Base-by-base conservation (phyloP, 92 coral and sea anemone species). In the Epizoanthus ramosus region DNA sequence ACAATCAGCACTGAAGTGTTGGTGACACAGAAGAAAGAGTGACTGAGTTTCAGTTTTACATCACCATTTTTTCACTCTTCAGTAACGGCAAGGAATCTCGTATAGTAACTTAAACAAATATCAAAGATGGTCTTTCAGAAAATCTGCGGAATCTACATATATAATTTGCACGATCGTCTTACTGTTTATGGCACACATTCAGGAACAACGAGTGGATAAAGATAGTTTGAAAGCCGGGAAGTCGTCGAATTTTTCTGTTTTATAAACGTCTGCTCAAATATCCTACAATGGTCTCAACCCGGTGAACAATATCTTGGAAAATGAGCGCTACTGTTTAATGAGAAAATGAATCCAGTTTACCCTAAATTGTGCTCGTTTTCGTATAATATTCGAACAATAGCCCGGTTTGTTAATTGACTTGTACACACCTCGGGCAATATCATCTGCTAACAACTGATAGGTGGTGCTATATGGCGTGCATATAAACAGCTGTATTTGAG, bases 391-490 rank as follows among this genome's bases (percentile, higher is more conserved):
- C 50, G 19, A 77, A 77, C 82, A 77, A 77, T 77, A 47, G 71
- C 19, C 37, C 70, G 52, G 64, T 77, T 69, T 77, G 71, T 63
- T 77, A 77, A 77, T 77, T 39, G 45, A 3, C n/a, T 77, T 77
- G 82, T 77, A 60, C 82, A 23, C 82, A 77, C 82, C 82, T 77
- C 47, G 58, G 69, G 82, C 82, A 41, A 77, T 61, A 77, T 60
- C 43, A 77, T 68, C 58, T 43, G 82, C 43, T 77, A 63, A 61
- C 37, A 77, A 77, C 53, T 69, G 66, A 77, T 61, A 69, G 71
- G 82, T 57, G 71, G 71, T 61, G 70, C 71, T 61, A 16, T 60
- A 22, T 56, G 13, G 15, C 37, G 37, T 53, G 82, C 23, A 41
- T 50, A 50, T 2, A 10, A 77, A 77, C 82, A 77, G 70, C 82